Percentiles rank a stretch among this genome's conserved stretches.
These are phyloP conservation scores for Ochropleura leucogaster DNA, from an alignment of 2,888 invertebrate species.

Conservation along the genomic window DNA sequence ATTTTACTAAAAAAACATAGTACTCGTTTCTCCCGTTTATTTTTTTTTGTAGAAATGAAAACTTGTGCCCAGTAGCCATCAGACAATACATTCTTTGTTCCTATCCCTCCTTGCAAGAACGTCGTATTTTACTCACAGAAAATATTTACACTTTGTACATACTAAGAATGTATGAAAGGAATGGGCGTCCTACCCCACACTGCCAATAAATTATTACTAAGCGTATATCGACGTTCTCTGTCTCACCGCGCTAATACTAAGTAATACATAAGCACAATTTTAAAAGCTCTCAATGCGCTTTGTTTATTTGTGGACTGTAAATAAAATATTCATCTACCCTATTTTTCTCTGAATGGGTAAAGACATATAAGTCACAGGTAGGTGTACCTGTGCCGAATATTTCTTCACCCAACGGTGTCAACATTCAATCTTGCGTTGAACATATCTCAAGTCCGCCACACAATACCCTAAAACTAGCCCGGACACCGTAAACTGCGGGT, in stretches of 20 bases:
- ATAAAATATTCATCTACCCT: constrained; percentile 15
- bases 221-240: constrained; percentile 42
- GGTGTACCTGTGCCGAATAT: no score
- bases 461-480: no score
- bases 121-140: constrained; percentile 1
- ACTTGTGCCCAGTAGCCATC: not conserved
- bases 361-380: not conserved
- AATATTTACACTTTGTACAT: constrained; percentile 18
- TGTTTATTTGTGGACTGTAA: constrained; percentile 3
- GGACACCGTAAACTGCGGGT: no score
- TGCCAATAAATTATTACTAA: constrained; percentile 47
- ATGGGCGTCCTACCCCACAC: constrained; percentile 11
- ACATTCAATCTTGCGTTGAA: not conserved
- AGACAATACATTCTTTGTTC: constrained; percentile 17
- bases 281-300: constrained; percentile 12
- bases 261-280: constrained; percentile 13
- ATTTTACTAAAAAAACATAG: not conserved
- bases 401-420: no score
- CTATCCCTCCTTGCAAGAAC: constrained; percentile 3
- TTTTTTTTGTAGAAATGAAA: not conserved
- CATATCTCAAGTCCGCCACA: no score
- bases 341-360: not conserved
- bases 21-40: not conserved
- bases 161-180: constrained; percentile 14
- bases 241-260: constrained; percentile 22